phyloP scores from a whole-genome alignment of 2,888 invertebrate genomes.

The Drosophila anomelani region DNA sequence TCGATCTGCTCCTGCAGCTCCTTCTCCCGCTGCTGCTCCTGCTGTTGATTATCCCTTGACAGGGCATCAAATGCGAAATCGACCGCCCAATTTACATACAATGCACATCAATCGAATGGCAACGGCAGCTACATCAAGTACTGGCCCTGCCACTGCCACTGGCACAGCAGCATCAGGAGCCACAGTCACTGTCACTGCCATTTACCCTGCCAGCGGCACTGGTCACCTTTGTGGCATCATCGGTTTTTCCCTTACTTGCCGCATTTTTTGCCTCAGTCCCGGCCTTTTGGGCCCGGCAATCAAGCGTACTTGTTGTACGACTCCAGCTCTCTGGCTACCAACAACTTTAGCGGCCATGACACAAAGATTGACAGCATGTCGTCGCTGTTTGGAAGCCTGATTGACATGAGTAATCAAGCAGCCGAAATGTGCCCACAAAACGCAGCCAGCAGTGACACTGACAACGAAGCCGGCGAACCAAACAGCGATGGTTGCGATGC shows the following conservation, averaged over 20 bases:
- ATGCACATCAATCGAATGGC: conserved; percentile 80
- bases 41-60: conserved; percentile 81
- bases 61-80: conserved; percentile 81
- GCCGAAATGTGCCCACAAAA: conserved; percentile 83
- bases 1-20: conserved; percentile 44
- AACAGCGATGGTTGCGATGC: conserved; percentile 45
- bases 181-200: conserved; percentile 70
- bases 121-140: conserved; percentile 58
- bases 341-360: conserved; percentile 79
- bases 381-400: conserved; percentile 83
- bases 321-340: conserved; percentile 32
- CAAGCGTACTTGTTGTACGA: conserved; percentile 71
- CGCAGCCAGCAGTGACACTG: conserved; percentile 80
- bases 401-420: conserved; percentile 84
- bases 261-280: conserved; percentile 49
- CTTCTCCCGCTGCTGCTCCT: conserved; percentile 42
- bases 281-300: conserved; percentile 64
- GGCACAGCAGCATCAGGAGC: conserved; percentile 67
- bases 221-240: conserved; percentile 77
- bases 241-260: conserved; percentile 39
- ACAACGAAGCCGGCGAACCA: conserved; percentile 59
- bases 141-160: conserved; percentile 68
- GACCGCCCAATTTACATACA: conserved; percentile 84
- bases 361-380: conserved; percentile 84
- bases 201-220: conserved; percentile 45